Percentiles rank a stretch among this genome's conserved stretches.
These are phyloP conservation scores for Anguilla pacifica DNA, from an alignment of 2,797 vertebrate genomes.

Conservation along the genomic window DNA sequence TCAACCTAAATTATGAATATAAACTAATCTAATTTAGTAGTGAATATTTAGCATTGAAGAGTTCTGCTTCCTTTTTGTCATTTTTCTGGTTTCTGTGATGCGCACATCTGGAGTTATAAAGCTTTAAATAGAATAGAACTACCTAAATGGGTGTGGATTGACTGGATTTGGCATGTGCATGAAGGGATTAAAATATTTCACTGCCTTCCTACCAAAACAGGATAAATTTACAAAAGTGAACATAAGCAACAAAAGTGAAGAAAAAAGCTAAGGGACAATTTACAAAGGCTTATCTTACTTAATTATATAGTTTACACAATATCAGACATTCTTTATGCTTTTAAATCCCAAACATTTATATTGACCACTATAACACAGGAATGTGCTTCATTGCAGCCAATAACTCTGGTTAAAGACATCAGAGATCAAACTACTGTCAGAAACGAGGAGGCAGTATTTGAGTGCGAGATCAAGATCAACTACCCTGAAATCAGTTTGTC, in stretches of 20 bases:
- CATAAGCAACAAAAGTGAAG: background rate
- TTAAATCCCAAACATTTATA: background rate
- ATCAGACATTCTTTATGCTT: background rate
- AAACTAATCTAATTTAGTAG: too few relatives aligned
- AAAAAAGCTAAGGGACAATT: background rate
- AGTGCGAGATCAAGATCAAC: slow-evolving; percentile 97
- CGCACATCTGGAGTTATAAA: too few relatives aligned
- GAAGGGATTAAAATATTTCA: too few relatives aligned
- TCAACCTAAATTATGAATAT: too few relatives aligned
- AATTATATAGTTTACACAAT: background rate
- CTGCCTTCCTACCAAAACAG: too few relatives aligned
- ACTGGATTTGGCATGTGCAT: too few relatives aligned
- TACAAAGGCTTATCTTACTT: background rate
- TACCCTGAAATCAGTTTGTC: slow-evolving; percentile 98
- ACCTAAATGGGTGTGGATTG: too few relatives aligned
- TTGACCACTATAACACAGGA: background rate
- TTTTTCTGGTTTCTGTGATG: too few relatives aligned
- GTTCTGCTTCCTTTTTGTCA: too few relatives aligned
- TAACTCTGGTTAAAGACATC: slow-evolving; percentile 90
- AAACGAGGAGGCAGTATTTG: slow-evolving; percentile 85
- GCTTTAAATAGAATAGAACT: too few relatives aligned
- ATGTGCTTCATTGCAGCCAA: slow-evolving; percentile 74
- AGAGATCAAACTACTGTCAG: slow-evolving; percentile 81
- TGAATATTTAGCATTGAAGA: too few relatives aligned
- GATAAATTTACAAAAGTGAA: background rate